A percentile compares a stretch with the other conserved stretches of the same genome.
phyloP scores from a whole-genome alignment of 2,797 vertebrate genomes.

The Diglossa cyanea region DNA sequence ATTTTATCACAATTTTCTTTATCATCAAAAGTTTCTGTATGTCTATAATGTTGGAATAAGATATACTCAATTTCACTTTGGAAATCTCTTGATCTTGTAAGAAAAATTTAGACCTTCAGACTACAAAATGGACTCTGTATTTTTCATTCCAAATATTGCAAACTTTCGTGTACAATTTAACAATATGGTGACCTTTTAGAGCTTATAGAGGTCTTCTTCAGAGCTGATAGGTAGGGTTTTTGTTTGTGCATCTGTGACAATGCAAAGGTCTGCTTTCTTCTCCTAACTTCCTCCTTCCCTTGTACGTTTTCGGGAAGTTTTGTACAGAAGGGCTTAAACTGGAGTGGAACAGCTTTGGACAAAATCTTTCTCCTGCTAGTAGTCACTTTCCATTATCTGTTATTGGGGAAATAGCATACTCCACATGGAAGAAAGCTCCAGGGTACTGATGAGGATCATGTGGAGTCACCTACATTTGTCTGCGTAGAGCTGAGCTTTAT shows the following conservation, averaged over 20 bases:
- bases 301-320: not conserved
- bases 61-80: not conserved
- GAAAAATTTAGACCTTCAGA: not conserved
- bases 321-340: not conserved
- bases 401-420: not conserved
- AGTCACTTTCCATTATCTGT: not conserved
- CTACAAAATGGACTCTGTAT: not conserved
- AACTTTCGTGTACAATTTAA: not conserved
- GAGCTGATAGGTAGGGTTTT: not conserved
- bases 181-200: not conserved
- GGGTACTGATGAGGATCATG: not conserved
- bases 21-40: not conserved
- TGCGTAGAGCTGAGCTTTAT: slow-evolving; percentile 37
- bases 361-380: not conserved
- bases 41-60: not conserved
- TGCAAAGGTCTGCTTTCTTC: not conserved
- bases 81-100: not conserved
- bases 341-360: not conserved
- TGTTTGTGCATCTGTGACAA: not conserved
- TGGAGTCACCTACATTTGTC: slow-evolving; percentile 43
- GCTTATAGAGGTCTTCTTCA: not conserved
- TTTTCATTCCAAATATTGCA: not conserved
- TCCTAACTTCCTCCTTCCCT: not conserved
- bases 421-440: not conserved
- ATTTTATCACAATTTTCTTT: not conserved